Evolutionary conservation across 2,113 vertebrate genomes (phyloP).

Genomic region (Ariopsis seemanni): DNA sequence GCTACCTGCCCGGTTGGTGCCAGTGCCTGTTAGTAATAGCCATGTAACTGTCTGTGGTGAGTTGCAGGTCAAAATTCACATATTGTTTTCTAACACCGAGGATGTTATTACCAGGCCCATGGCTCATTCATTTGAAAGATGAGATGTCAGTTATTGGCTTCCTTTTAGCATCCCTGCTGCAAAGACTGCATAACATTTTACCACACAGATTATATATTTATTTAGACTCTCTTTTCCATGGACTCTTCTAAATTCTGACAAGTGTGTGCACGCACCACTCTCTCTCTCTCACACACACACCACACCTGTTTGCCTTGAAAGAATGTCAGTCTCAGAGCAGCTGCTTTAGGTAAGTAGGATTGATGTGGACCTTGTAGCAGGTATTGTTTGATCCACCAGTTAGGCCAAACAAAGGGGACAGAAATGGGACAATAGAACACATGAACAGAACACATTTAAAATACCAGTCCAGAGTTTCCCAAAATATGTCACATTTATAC

Average conservation of each 20-base stretch:
- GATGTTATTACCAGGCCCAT: background rate
- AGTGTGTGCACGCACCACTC: background rate
- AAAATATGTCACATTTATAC: background rate
- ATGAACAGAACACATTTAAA: background rate
- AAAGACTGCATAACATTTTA: slow-evolving; percentile 3
- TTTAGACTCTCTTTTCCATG: background rate
- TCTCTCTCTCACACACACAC: background rate
- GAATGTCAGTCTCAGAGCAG: slow-evolving; percentile 14
- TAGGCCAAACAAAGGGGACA: slow-evolving; percentile 8
- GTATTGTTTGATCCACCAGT: slow-evolving; percentile 35
- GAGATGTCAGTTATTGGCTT: background rate
- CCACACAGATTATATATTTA: slow-evolving; percentile 16
- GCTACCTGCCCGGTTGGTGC: slow-evolving; percentile 38
- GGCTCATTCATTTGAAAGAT: background rate
- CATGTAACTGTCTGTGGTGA: slow-evolving; percentile 8
- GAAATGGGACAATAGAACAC: background rate
- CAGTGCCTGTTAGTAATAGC: slow-evolving; percentile 19
- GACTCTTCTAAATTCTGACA: slow-evolving; percentile 22
- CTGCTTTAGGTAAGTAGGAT: slow-evolving; percentile 27
- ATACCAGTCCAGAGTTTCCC: background rate
- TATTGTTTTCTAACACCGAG: background rate
- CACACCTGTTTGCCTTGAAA: background rate
- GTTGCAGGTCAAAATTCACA: slow-evolving; percentile 5
- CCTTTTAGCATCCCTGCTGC: background rate
- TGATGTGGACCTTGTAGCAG: slow-evolving; percentile 30